Percentiles rank a stretch among this genome's conserved stretches.
Conservation (phyloP, 2,797 vertebrate genomes). For the Macroramphosus scolopax region DNA sequence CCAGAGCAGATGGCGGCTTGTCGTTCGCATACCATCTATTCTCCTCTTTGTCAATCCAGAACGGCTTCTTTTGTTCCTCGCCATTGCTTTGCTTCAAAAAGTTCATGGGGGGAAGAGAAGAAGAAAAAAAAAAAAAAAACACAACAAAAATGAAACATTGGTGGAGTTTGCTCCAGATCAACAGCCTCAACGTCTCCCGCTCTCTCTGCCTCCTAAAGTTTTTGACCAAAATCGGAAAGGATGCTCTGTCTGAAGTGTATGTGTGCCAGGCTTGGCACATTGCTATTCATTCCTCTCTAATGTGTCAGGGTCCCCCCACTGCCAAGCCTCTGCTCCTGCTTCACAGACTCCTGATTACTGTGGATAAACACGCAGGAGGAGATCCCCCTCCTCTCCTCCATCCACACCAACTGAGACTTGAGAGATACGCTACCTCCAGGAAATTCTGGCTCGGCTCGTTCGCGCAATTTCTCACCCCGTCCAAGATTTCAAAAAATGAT, state of each 20-base stretch:
- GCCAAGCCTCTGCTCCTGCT: conserved; percentile 70
- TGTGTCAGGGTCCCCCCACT: conserved; percentile 67
- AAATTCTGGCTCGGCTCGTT: conserved; percentile 63
- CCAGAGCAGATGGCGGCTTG: conserved; percentile 98
- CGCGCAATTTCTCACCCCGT: conserved; percentile 49
- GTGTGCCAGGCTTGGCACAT: conserved; percentile 72
- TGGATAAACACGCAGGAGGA: conserved; percentile 76
- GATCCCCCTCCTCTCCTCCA: conserved; percentile 54
- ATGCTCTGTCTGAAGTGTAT: conserved; percentile 68
- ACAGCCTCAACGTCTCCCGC: conserved; percentile 52
- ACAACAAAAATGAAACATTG: conserved; percentile 61
- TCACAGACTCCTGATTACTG: conserved; percentile 77
- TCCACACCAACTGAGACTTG: conserved; percentile 72
- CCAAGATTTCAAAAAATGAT: conserved; percentile 69
- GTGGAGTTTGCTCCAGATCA: conserved; percentile 57
- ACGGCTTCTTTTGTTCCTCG: conserved; percentile 92
- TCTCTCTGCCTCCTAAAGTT: conserved; percentile 47
- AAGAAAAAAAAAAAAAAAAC: conserved; percentile 24
- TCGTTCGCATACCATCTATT: conserved; percentile 90
- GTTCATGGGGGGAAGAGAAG: conserved; percentile 64
- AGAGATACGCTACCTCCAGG: conserved; percentile 70
- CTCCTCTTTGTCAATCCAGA: conserved; percentile 96
- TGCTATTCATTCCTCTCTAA: conserved; percentile 74
- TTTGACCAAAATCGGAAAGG: conserved; percentile 73
- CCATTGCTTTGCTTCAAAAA: conserved; percentile 85